Conservation (phyloP, 1,140 invertebrate species). For the Araneus ventricosus region DNA sequence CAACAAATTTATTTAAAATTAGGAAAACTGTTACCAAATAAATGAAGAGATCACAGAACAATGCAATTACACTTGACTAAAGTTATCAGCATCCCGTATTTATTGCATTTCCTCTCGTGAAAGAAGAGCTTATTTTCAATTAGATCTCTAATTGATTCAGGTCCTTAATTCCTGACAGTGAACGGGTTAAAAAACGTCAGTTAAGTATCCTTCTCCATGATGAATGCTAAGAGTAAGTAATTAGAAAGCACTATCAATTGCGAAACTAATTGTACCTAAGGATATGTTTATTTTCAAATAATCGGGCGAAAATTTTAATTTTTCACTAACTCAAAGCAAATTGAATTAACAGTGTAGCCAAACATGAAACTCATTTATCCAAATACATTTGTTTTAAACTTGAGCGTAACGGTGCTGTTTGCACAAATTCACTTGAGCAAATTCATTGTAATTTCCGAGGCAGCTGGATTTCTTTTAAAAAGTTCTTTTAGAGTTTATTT, state of each 20-base stretch:
- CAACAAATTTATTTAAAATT: no score
- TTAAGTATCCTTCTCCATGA: neutral
- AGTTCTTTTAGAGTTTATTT: neutral
- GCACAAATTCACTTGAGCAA: neutral
- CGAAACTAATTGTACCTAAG: neutral
- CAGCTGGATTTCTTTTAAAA: neutral
- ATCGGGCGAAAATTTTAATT: neutral
- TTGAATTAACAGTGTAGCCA: neutral
- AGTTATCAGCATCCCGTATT: no score
- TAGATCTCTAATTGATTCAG: neutral
- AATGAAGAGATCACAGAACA: no score
- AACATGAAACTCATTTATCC: neutral
- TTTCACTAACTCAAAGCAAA: neutral
- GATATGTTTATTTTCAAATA: neutral
- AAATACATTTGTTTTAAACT: constrained; percentile 1
- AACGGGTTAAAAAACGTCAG: neutral
- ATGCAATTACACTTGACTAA: no score
- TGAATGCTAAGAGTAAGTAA: neutral
- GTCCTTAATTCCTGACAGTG: neutral
- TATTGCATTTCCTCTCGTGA: no score
- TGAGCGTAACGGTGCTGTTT: neutral
- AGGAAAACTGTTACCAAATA: no score
- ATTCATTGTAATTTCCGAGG: neutral
- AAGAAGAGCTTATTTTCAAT: neutral
- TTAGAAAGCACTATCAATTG: neutral